phyloP scores from a whole-genome alignment of 2,888 invertebrate species.

The Conomelus anceps region DNA sequence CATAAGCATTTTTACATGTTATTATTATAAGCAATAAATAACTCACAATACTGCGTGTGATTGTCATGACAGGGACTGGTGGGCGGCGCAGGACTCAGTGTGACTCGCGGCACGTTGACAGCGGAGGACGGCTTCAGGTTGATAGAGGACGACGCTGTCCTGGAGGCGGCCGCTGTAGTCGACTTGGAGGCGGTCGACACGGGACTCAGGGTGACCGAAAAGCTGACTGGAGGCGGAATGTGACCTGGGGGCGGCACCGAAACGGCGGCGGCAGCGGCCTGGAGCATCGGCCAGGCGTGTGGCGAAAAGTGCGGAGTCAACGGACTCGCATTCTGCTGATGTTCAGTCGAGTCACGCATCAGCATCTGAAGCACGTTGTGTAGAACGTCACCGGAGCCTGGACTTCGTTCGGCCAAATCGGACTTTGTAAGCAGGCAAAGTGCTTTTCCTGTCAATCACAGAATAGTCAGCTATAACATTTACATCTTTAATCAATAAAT shows the following conservation, averaged over 20 bases:
- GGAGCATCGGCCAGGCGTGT: not conserved
- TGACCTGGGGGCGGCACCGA: slow-evolving; percentile 68
- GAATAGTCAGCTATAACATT: slow-evolving; percentile 3
- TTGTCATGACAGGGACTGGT: not conserved
- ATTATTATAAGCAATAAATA: not conserved
- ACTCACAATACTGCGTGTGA: not conserved
- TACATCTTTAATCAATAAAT: too few relatives aligned
- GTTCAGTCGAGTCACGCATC: slow-evolving; percentile 53
- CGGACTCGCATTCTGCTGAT: slow-evolving; percentile 31
- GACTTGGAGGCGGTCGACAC: slow-evolving; percentile 62
- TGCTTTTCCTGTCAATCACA: slow-evolving; percentile 65
- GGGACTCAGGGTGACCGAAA: slow-evolving; percentile 84
- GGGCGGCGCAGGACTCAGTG: not conserved
- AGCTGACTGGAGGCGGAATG: slow-evolving; percentile 48
- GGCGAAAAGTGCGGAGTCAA: slow-evolving; percentile 42
- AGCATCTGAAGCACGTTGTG: slow-evolving; percentile 88
- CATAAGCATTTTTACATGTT: too few relatives aligned
- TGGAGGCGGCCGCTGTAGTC: not conserved
- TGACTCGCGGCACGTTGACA: not conserved
- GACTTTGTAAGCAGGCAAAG: slow-evolving; percentile 81
- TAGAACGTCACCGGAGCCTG: slow-evolving; percentile 87
- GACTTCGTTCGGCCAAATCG: slow-evolving; percentile 85
- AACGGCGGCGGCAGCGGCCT: slow-evolving; percentile 37
- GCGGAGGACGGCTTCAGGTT: not conserved
- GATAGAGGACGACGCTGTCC: too few relatives aligned